Conservation (phyloP, 2,113 vertebrate species). For the Megaleporinus macrocephalus region DNA sequence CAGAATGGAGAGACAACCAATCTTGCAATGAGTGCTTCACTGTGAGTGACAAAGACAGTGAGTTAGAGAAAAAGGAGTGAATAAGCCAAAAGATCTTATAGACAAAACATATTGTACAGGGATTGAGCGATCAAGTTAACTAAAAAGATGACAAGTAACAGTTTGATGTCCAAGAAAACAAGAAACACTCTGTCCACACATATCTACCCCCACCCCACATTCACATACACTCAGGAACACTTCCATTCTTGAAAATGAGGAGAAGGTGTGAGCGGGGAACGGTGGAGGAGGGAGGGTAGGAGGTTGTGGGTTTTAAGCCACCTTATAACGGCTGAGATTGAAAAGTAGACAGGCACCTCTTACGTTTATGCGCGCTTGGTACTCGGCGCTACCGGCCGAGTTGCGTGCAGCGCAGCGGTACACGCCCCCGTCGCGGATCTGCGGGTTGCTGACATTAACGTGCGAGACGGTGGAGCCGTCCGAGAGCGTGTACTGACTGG, state of each 20-base stretch:
- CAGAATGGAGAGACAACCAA: constrained; percentile 32
- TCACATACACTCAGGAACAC: constrained; percentile 9
- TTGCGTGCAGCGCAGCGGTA: constrained; percentile 98
- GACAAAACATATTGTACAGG: not conserved
- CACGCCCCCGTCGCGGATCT: constrained; percentile 97
- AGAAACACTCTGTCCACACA: constrained; percentile 41
- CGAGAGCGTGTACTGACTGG: constrained; percentile 95
- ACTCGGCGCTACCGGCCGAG: constrained; percentile 99
- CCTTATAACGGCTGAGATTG: constrained; percentile 96
- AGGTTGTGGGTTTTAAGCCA: constrained; percentile 66
- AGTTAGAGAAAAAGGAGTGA: constrained; percentile 29
- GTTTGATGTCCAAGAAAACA: constrained; percentile 23
- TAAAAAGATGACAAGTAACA: constrained; percentile 13
- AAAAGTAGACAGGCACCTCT: constrained; percentile 99
- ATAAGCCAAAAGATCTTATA: constrained; percentile 1
- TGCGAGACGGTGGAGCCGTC: constrained; percentile 96
- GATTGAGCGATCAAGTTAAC: not conserved
- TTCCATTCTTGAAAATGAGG: constrained; percentile 35
- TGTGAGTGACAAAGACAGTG: constrained; percentile 9
- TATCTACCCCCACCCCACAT: constrained; percentile 13
- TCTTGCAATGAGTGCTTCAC: not conserved
- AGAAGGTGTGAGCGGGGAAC: constrained; percentile 3
- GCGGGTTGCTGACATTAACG: constrained; percentile 93
- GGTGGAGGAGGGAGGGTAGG: constrained; percentile 53
- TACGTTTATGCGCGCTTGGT: constrained; percentile 99